These are phyloP conservation scores for Platynereis dumerilii DNA, from an alignment of 2,888 invertebrate genomes.

Conservation along the genomic window DNA sequence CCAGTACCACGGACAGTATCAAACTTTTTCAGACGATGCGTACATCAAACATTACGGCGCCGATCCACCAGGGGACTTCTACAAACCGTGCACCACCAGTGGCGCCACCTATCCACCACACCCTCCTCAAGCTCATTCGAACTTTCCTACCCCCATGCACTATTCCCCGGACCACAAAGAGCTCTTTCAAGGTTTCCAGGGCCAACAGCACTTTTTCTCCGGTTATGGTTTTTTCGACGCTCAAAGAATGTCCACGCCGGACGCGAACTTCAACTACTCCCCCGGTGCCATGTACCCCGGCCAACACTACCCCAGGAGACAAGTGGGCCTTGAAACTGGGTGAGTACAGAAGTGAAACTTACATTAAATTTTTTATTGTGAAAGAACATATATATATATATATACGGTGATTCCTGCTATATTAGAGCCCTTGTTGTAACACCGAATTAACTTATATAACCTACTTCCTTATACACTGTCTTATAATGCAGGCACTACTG, in stretches of 20 bases:
- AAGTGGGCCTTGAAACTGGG: too few species aligned
- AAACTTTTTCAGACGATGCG: slow-evolving; percentile 17
- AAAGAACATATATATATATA: too few species aligned
- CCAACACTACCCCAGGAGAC: slow-evolving; percentile 27
- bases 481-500: too few species aligned
- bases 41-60: slow-evolving; percentile 14
- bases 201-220: slow-evolving; percentile 35
- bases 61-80: slow-evolving; percentile 9
- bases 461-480: too few species aligned
- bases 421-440: too few species aligned
- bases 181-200: slow-evolving; percentile 7
- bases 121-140: neutral
- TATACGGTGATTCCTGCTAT: too few species aligned
- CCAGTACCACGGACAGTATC: slow-evolving; percentile 25
- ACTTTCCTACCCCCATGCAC: slow-evolving; percentile 8
- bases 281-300: slow-evolving; percentile 39
- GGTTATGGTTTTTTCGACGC: slow-evolving; percentile 46
- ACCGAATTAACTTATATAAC: too few species aligned
- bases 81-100: slow-evolving; percentile 5
- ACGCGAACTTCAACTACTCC: slow-evolving; percentile 35
- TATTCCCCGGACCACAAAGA: slow-evolving; percentile 12
- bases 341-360: neutral
- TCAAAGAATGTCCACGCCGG: slow-evolving; percentile 34
- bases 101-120: neutral
- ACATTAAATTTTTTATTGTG: too few species aligned